Conservation (phyloP, 2,888 invertebrate species). For the Chromoteleia sp. region DNA sequence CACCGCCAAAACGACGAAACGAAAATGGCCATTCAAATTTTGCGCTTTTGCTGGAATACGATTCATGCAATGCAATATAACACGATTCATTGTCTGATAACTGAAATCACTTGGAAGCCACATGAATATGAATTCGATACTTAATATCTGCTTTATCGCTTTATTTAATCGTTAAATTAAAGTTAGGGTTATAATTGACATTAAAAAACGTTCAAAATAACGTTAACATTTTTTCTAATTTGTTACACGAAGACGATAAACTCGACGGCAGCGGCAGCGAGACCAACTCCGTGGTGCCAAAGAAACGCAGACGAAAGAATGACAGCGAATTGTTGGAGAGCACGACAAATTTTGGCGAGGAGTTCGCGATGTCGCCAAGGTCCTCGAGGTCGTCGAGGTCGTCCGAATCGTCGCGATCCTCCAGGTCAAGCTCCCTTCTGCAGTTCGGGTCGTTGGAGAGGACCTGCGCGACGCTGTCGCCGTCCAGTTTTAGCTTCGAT, state of each 20-base stretch:
- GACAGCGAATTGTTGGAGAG: slow-evolving; percentile 64
- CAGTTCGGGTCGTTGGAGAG: slow-evolving; percentile 94
- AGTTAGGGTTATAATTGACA: too few species aligned
- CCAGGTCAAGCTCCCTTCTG: slow-evolving; percentile 92
- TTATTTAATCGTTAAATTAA: too few species aligned
- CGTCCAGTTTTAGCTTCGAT: slow-evolving; percentile 85
- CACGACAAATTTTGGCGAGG: slow-evolving; percentile 75
- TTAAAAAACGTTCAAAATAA: slow-evolving; percentile 15
- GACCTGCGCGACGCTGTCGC: slow-evolving; percentile 87
- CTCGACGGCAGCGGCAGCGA: slow-evolving; percentile 84
- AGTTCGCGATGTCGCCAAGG: slow-evolving; percentile 80
- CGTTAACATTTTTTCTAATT: not conserved
- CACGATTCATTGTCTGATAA: too few species aligned
- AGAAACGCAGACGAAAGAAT: slow-evolving; percentile 82
- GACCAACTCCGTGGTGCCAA: slow-evolving; percentile 85
- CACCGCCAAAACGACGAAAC: too few species aligned
- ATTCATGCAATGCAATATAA: too few species aligned
- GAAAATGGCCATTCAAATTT: too few species aligned
- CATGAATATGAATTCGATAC: too few species aligned
- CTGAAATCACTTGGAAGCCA: too few species aligned
- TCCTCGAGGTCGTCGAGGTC: slow-evolving; percentile 86
- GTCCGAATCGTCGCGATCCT: slow-evolving; percentile 87
- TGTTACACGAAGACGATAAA: slow-evolving; percentile 73
- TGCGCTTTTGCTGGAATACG: too few species aligned
- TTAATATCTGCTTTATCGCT: too few species aligned